A percentile compares a stretch with the other conserved stretches of the same genome.
Evolutionary conservation across 2,797 vertebrate species (phyloP).

Genomic region (Leptatherina wallacei): DNA sequence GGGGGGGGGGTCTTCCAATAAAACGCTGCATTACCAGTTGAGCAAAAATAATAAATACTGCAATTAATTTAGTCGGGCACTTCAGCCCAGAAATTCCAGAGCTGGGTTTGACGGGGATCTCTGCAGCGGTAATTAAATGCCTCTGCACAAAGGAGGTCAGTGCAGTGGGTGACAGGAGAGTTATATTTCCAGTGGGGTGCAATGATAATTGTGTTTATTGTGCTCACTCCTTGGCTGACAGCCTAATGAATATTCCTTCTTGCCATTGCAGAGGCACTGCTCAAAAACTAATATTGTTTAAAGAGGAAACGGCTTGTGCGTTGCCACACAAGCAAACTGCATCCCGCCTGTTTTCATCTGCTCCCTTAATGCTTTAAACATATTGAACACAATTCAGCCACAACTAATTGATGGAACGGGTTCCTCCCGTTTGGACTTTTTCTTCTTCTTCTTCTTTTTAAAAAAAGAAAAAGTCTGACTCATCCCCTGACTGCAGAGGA

Average conservation of each 20-base stretch:
- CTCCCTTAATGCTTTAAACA: conserved; percentile 45
- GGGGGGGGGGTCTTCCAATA: not conserved
- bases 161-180: conserved; percentile 32
- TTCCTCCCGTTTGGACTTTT: conserved; percentile 18
- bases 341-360: conserved; percentile 19
- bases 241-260: conserved; percentile 71
- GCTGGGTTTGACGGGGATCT: conserved; percentile 44
- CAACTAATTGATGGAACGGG: not conserved
- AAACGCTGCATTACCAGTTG: conserved; percentile 23
- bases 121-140: conserved; percentile 55
- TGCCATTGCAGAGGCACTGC: conserved; percentile 36
- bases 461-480: too few species aligned
- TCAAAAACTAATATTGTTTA: conserved; percentile 61
- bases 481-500: not conserved
- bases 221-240: conserved; percentile 52
- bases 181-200: conserved; percentile 53
- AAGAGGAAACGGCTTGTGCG: conserved; percentile 25
- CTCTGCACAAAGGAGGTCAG: conserved; percentile 53
- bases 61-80: conserved; percentile 37
- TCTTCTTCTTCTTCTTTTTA: not conserved
- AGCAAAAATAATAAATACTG: conserved; percentile 41
- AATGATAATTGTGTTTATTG: conserved; percentile 69
- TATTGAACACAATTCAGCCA: conserved; percentile 25
- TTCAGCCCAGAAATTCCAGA: conserved; percentile 46
- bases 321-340: conserved; percentile 6